Evolutionary conservation across 2,888 invertebrate species (phyloP), one percentile per base, ranked within the genome.

Genomic region (Caenorhabditis auriculariae): DNA sequence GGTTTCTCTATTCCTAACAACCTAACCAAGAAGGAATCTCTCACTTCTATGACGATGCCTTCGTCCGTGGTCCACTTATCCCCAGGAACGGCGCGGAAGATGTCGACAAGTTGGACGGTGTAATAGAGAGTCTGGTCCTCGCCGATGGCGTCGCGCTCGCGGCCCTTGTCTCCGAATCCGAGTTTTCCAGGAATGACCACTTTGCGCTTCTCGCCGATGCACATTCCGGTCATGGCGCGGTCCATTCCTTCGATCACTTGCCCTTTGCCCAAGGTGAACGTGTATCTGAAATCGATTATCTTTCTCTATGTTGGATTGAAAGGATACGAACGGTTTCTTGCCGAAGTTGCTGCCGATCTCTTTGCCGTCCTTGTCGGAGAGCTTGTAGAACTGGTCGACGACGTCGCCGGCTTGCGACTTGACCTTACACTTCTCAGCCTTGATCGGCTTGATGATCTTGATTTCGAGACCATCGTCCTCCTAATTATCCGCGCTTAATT

Each of bases 241-340:
- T 80, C 80, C 80, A 80, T 80, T 50, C 80, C 80, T 6, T 71
- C 59, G 59, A 80, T 80, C 7, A 80, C 80, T 57, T 78, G 77
- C 52, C 66, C 72, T 41, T 60, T 68, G 47, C 80, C 80, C 32
- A 80, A 69, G 29, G 75, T 79, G 72, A 80, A 80, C 1, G 72
- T 69, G 71, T 80, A 80, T 63, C 56, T 56, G 55, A 41, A 60
- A 17, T 6, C 19, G 12, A 46, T 27, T 38, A 15, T n/a, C 26
- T 15, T 26, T 19, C 15, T n/a, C 28, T 37, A 17, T 29, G 2
- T n/a, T 24, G 1, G 4, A 5, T 35, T 38, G 17, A 27, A 45
- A n/a, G n/a, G n/a, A n/a, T n/a, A 72, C 77, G 61, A 48, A 77
- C 77, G 80, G 79, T 59, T 74, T 81, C 66, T 76, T 76, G 57